Evolutionary conservation across 2,797 vertebrate genomes (phyloP), one percentile per base, ranked within the genome.

Genomic region (Fistularia tabacaria): DNA sequence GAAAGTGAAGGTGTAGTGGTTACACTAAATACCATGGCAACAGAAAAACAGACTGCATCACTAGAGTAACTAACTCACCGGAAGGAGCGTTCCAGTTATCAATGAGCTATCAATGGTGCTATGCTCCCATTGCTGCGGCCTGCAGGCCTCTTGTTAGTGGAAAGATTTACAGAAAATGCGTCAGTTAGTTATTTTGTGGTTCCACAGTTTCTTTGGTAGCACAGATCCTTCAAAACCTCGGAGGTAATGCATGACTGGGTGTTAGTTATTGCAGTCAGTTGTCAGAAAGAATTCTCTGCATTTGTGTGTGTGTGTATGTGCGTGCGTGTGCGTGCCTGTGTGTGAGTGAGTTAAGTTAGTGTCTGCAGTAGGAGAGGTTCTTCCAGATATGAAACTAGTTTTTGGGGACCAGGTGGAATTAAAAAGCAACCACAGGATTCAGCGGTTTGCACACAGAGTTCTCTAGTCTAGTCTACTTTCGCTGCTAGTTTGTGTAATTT

Each of bases 401-500:
- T 38, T 11, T 7, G 57, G 39, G 94, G 94, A 95, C 94, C 94
- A 95, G 88, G 92, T 92, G 93, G 92, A 82, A 68, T 77, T 76
- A 61, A 88, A 92, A 94, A 93, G 92, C 91, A 92, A 90, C 66
- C 42, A 65, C 80, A 90, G 91, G 93, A 93, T 93, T 93, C 93
- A 93, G 93, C 93, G 94, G 92, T 96, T 97, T 95, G 94, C 93
- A 93, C 94, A 93, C 92, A 93, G 93, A 78, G 80, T 94, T 94
- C 93, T 95, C 92, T 91, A 95, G 92, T 95, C 92, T 91, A 95
- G 92, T 91, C 88, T 88, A 95, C 93, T 94, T 94, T 94, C 91
- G 94, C 94, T 97, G 95, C 93, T 95, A 94, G 93, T 94, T 95
- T 95, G 93, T 96, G 94, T 96, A 94, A 94, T 94, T 96, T 97